Base-by-base conservation (phyloP, 2,113 vertebrate genomes). In the Oreochromis aureus region DNA sequence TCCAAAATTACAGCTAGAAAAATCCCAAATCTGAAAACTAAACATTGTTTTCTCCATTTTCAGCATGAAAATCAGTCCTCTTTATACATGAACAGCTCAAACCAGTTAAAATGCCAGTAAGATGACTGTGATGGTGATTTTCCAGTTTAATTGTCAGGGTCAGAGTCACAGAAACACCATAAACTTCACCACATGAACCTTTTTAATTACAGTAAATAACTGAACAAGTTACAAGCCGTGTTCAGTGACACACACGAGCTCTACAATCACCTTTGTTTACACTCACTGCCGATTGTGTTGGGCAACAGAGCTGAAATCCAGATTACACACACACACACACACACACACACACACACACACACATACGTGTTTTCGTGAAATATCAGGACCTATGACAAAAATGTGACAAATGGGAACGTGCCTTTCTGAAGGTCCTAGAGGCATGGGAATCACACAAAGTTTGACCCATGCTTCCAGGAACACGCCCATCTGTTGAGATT, bases 271-370 rank as follows among this genome's bases (percentile, higher is more conserved):
- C 89, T 91, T 86, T 95, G 92, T 94, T 92, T 92, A 84, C 87
- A 82, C 54, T 85, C 13, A n/a, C 63, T 83, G 80, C 82, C 55
- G 76, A 78, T 93, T 90, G 58, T 94, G 90, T 94, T 85, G 93
- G 91, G 88, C 87, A 93, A 92, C 94, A 94, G 44, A 84, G 81
- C 63, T 78, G 51, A 87, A 91, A 94, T 85, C 94, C 93, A 89
- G 93, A 90, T 94, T 81, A 63, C 63, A 87, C 89, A 44, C 84
- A 51, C 84, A 59, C 41, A 66, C 83, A 81, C 81, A 69, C 69
- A 89, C 83, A 66, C 66, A 56, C 89, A 91, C 22, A 24, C 22
- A 24, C 79, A 83, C 83, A 44, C 86, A 84, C 84, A 58, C 87
- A 71, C 83, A 84, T n/a, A n/a, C n/a, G n/a, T n/a, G n/a, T n/a